Percentiles rank a stretch among this genome's conserved stretches.
Conservation (phyloP, 2,888 invertebrate genomes). For the Psylliodes chrysocephalus region DNA sequence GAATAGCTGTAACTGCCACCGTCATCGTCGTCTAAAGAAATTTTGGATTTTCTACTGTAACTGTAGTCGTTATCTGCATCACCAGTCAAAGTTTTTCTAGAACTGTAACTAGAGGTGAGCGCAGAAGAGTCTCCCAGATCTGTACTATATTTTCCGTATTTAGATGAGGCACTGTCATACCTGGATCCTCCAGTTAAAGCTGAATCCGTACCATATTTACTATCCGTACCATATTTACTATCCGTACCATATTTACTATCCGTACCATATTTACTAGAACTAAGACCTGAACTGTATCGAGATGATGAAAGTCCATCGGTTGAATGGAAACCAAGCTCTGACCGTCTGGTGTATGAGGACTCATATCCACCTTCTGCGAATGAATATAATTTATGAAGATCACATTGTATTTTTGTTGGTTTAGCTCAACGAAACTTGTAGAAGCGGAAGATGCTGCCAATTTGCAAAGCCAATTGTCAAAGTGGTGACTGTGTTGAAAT, state of each 20-base stretch:
- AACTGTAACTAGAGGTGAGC: slow-evolving; percentile 45
- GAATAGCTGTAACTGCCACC: slow-evolving; percentile 47
- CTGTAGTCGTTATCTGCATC: slow-evolving; percentile 43
- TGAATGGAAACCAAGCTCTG: slow-evolving; percentile 54
- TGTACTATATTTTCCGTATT: slow-evolving; percentile 46
- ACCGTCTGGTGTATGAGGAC: slow-evolving; percentile 57
- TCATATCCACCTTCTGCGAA: slow-evolving; percentile 60
- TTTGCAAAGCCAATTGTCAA: slow-evolving; percentile 30
- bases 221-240: no score
- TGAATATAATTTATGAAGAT: slow-evolving; percentile 20
- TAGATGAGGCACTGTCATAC: slow-evolving; percentile 50
- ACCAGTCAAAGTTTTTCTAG: slow-evolving; percentile 44
- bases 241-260: no score
- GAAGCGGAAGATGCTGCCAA: slow-evolving; percentile 32
- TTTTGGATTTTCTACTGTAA: slow-evolving; percentile 43
- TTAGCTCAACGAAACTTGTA: slow-evolving; percentile 17
- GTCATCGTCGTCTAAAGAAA: slow-evolving; percentile 44
- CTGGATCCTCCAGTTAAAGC: slow-evolving; percentile 41
- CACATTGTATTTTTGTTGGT: background rate
- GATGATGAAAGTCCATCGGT: slow-evolving; percentile 52
- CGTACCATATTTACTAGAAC: slow-evolving; percentile 44
- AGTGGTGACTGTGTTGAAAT: background rate
- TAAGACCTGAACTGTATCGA: slow-evolving; percentile 43
- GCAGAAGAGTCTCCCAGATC: slow-evolving; percentile 41
- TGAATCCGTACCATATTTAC: slow-evolving; percentile 45